Conservation (phyloP, 2,888 invertebrate species). For the Drosophila mayaguana region DNA sequence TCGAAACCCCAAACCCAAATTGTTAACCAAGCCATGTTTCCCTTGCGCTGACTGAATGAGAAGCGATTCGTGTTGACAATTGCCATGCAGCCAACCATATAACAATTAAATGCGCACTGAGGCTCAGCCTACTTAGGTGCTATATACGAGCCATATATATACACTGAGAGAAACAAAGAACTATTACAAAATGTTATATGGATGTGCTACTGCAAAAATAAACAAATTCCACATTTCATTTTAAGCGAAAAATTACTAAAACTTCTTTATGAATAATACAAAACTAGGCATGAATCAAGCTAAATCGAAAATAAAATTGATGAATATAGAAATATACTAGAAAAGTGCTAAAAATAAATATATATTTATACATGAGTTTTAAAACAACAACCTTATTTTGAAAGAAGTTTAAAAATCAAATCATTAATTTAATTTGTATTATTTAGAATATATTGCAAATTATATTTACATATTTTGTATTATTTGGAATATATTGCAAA, state of each 20-base stretch:
- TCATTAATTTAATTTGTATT: too few relatives aligned
- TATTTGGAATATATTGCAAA: background rate
- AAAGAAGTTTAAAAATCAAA: too few relatives aligned
- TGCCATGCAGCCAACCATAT: slow-evolving; percentile 48
- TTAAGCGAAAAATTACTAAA: too few relatives aligned
- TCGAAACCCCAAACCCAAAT: slow-evolving; percentile 28
- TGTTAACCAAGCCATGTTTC: slow-evolving; percentile 25
- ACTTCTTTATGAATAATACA: too few relatives aligned
- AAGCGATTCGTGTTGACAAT: slow-evolving; percentile 63
- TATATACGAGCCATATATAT: slow-evolving; percentile 39
- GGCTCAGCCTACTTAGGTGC: slow-evolving; percentile 67
- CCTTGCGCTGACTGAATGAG: slow-evolving; percentile 47
- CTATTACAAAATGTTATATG: background rate
- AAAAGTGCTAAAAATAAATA: too few relatives aligned
- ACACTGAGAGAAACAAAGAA: slow-evolving; percentile 6
- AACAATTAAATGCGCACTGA: slow-evolving; percentile 78
- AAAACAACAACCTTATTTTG: too few relatives aligned
- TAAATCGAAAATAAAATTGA: too few relatives aligned
- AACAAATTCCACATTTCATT: too few relatives aligned
- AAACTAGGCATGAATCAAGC: too few relatives aligned
- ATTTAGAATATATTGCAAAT: too few relatives aligned
- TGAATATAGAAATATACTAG: too few relatives aligned
- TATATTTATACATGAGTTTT: too few relatives aligned
- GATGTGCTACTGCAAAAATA: background rate
- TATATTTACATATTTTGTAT: background rate